phyloP scores from a whole-genome alignment of 2,888 invertebrate species.

The Desoria tigrina region DNA sequence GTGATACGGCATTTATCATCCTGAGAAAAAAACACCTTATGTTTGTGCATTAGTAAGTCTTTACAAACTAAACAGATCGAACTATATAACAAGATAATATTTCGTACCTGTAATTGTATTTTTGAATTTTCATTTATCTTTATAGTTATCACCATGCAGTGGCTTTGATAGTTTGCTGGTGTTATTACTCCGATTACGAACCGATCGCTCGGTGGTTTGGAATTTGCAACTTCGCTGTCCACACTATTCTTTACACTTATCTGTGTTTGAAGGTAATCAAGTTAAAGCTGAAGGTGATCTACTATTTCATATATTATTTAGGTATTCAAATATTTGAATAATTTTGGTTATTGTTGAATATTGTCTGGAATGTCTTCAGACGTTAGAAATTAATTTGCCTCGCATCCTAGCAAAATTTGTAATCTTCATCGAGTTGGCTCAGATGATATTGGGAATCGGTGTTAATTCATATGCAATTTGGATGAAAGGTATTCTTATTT shows the following conservation, averaged over 20 bases:
- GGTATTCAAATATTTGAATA: constrained; percentile 34
- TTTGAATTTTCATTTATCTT: neutral
- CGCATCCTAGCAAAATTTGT: constrained; percentile 83
- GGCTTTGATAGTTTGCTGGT: constrained; percentile 91
- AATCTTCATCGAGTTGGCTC: constrained; percentile 84
- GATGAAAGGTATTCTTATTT: constrained; percentile 60
- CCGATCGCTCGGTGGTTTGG: constrained; percentile 91
- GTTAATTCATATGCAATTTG: constrained; percentile 87
- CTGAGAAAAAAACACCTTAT: constrained; percentile 88
- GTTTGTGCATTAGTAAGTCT: constrained; percentile 71
- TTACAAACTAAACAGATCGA: neutral
- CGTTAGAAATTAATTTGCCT: constrained; percentile 83
- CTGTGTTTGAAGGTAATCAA: constrained; percentile 66
- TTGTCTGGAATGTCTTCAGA: constrained; percentile 59
- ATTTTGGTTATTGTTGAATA: neutral
- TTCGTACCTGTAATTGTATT: neutral
- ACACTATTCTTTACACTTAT: constrained; percentile 88
- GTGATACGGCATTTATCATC: constrained; percentile 91
- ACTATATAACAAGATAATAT: neutral
- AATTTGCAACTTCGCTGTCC: constrained; percentile 91
- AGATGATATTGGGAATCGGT: constrained; percentile 91
- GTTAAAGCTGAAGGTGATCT: no score
- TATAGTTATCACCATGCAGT: constrained; percentile 84
- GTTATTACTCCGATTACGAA: constrained; percentile 82
- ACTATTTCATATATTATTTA: constrained; percentile 16